Evolutionary conservation across 1,140 invertebrate genomes (phyloP), one percentile per base, ranked within the genome.

Genomic region (Drosophila jambulina): DNA sequence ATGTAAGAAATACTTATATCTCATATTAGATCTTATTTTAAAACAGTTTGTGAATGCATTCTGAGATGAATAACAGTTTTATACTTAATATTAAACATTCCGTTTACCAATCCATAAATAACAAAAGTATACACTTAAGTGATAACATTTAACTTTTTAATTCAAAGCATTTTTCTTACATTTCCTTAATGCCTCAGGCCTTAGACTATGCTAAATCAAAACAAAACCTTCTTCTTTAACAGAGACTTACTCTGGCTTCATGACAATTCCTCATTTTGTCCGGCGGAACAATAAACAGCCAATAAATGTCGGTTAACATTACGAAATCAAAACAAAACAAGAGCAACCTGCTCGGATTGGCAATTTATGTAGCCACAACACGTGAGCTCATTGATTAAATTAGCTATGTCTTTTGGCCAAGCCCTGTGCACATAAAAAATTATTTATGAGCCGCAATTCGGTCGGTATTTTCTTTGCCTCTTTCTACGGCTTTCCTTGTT

Each of bases 321-420:
- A 86, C 79, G 79, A 86, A 87, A 83, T 78, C 77, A 74, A 84
- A 54, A 40, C 65, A 75, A 78, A 75, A 78, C 42, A 75, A 75
- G 69, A 75, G 71, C 69, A 75, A 74, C 38, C 57, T 49, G 67
- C 68, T 51, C 29, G 53, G 57, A 70, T 70, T 78, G 54, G 29
- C 43, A 58, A 84, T 88, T 88, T 88, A 90, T 88, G 85, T 84
- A 90, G 85, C 69, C 85, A 80, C 85, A 88, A 78, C 84, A 88
- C 84, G 84, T 88, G 84, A 88, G 76, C 77, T 65, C 84, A 88
- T 90, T 88, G 85, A 88, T 88, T 88, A 90, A 88, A 88, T 88
- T 88, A 90, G 51, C 63, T 49, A 36, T 38, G 63, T 64, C 49
- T 76, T 75, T 59, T 53, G 42, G 78, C 75, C 79, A 80, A 82